phyloP scores from a whole-genome alignment of 2,888 invertebrate species.

The Octodonta nipae region DNA sequence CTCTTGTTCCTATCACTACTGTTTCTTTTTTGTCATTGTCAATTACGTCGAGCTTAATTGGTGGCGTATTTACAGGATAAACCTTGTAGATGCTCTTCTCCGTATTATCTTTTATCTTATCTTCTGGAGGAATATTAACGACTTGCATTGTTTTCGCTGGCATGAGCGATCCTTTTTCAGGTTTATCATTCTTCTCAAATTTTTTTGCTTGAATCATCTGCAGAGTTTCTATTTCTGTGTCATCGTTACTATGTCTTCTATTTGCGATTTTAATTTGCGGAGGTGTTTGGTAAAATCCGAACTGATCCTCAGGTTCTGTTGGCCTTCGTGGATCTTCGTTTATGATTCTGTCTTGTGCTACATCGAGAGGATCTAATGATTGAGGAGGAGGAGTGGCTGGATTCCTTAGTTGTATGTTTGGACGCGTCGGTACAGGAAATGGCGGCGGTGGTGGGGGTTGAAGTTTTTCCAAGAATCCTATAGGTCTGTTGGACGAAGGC shows the following conservation, averaged over 20 bases:
- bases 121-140: slow-evolving; percentile 14
- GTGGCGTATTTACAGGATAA: slow-evolving; percentile 44
- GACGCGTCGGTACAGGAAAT: slow-evolving; percentile 26
- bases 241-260: slow-evolving; percentile 34
- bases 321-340: slow-evolving; percentile 18
- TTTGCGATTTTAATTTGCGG: slow-evolving; percentile 37
- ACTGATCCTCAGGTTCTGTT: slow-evolving; percentile 20
- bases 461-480: slow-evolving; percentile 35
- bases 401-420: slow-evolving; percentile 38
- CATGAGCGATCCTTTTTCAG: too few relatives aligned
- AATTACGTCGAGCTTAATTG: slow-evolving; percentile 37
- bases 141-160: slow-evolving; percentile 5
- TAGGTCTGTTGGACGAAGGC: slow-evolving; percentile 31
- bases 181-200: slow-evolving; percentile 25
- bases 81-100: slow-evolving; percentile 40
- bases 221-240: slow-evolving; percentile 47
- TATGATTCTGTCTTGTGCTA: slow-evolving; percentile 23
- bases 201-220: slow-evolving; percentile 54
- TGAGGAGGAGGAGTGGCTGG: slow-evolving; percentile 23
- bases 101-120: slow-evolving; percentile 20
- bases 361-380: slow-evolving; percentile 3
- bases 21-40: slow-evolving; percentile 38
- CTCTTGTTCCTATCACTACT: slow-evolving; percentile 43
- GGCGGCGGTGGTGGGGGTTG: slow-evolving; percentile 33
- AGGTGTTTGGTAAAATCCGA: slow-evolving; percentile 27